phyloP scores from a whole-genome alignment of 1,140 invertebrate species.

The Leucophenga varia region DNA sequence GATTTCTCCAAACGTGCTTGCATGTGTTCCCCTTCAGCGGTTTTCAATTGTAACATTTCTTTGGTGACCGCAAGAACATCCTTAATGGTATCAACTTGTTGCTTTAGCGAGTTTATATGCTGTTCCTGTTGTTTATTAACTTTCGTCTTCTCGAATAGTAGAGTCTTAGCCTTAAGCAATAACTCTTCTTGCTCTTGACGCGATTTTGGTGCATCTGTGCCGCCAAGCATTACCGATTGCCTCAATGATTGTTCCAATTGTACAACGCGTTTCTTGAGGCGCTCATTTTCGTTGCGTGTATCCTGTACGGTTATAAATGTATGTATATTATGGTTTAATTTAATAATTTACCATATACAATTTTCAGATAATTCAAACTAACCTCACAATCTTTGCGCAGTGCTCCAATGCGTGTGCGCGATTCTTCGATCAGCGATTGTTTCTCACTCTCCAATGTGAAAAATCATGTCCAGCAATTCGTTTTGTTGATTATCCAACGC shows the following conservation, averaged over 20 bases:
- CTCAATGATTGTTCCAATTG: constrained; percentile 48
- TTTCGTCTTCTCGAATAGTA: constrained; percentile 71
- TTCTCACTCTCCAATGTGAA: constrained; percentile 54
- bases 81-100: constrained; percentile 71
- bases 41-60: constrained; percentile 73
- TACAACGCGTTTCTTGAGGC: constrained; percentile 32
- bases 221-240: constrained; percentile 47
- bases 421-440: constrained; percentile 49
- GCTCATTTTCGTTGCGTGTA: constrained; percentile 38
- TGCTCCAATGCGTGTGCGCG: constrained; percentile 39
- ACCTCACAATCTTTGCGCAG: constrained; percentile 56
- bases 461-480: constrained; percentile 50
- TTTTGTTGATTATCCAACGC: constrained; percentile 25
- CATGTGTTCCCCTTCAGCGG: constrained; percentile 74
- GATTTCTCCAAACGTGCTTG: constrained; percentile 69
- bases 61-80: constrained; percentile 77
- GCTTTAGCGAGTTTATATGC: constrained; percentile 69
- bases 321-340: neutral
- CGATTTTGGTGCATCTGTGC: constrained; percentile 46
- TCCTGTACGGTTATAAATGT: constrained; percentile 28
- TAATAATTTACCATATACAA: neutral
- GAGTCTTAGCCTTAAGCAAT: constrained; percentile 63
- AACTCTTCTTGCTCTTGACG: constrained; percentile 59
- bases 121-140: constrained; percentile 72
- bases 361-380: constrained; percentile 20